phyloP scores from a whole-genome alignment of 2,113 vertebrate species.

The Danionella cerebrum region DNA sequence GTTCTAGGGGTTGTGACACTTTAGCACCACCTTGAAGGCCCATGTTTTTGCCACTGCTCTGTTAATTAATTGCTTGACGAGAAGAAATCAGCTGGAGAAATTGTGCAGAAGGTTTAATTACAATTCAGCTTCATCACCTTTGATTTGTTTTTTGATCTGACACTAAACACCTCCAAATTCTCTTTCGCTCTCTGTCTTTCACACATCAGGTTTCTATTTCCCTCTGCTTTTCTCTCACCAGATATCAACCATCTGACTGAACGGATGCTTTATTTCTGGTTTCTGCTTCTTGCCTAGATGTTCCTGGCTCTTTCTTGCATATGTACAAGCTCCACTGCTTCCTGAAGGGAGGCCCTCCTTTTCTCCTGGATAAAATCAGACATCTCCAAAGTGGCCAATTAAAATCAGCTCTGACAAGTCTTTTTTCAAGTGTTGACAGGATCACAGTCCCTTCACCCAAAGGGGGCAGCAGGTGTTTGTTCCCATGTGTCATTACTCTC shows the following conservation, averaged over 20 bases:
- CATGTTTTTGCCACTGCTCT: slow-evolving; percentile 6
- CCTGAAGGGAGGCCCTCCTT: slow-evolving; percentile 24
- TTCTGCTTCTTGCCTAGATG: slow-evolving; percentile 38
- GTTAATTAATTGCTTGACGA: slow-evolving; percentile 43
- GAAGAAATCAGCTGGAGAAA: slow-evolving; percentile 27
- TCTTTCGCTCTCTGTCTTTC: slow-evolving; percentile 7
- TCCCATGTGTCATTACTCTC: slow-evolving; percentile 3
- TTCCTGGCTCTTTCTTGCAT: slow-evolving; percentile 35
- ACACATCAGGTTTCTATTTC: background rate
- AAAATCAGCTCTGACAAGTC: slow-evolving; percentile 32
- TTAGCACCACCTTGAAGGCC: slow-evolving; percentile 22
- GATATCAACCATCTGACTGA: slow-evolving; percentile 5
- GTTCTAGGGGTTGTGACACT: too few relatives aligned
- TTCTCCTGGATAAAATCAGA: slow-evolving; percentile 29
- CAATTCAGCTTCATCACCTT: background rate
- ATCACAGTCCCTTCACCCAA: slow-evolving; percentile 38
- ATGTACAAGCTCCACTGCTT: background rate
- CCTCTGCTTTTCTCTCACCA: background rate
- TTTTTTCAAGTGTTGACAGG: slow-evolving; percentile 19
- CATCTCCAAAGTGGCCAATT: slow-evolving; percentile 47
- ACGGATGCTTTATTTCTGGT: slow-evolving; percentile 38
- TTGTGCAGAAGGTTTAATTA: slow-evolving; percentile 25
- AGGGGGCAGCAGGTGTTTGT: slow-evolving; percentile 18
- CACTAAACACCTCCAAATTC: background rate
- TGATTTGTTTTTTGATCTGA: background rate